Conservation (phyloP, 2,797 vertebrate genomes). For the Gymnodraco acuticeps region DNA sequence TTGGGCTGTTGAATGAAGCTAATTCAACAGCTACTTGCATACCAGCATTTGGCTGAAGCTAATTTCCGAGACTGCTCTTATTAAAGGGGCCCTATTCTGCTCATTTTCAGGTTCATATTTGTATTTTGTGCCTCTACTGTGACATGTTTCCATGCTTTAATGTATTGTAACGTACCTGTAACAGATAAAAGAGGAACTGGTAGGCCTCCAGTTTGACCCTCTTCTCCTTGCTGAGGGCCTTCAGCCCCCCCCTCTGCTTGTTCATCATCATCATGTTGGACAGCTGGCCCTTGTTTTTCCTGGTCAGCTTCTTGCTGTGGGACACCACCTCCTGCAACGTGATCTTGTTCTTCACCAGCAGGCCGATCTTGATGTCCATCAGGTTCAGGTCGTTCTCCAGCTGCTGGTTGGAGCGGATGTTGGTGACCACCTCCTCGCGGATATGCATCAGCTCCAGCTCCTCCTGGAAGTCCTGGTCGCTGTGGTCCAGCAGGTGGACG, state of each 20-base stretch:
- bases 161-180: constrained; percentile 85
- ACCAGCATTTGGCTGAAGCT: too few species aligned
- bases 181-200: constrained; percentile 94
- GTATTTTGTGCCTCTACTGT: too few species aligned
- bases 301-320: constrained; percentile 98
- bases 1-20: too few species aligned
- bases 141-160: too few species aligned
- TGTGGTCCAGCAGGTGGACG: constrained; percentile 97
- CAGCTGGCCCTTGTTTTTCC: constrained; percentile 96
- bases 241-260: constrained; percentile 95
- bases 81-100: too few species aligned
- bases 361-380: constrained; percentile 99
- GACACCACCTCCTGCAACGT: constrained; percentile 98
- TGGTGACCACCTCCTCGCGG: constrained; percentile 95
- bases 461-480: constrained; percentile 99
- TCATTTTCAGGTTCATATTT: too few species aligned
- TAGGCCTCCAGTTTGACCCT: constrained; percentile 95
- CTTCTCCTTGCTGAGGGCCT: constrained; percentile 98
- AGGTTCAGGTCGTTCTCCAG: constrained; percentile 98
- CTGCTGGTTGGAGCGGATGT: constrained; percentile 97
- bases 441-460: constrained; percentile 96
- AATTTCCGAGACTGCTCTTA: too few species aligned
- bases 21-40: too few species aligned
- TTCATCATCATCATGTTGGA: constrained; percentile 99
- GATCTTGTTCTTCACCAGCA: constrained; percentile 98